Conservation (phyloP, 2,797 vertebrate species). For the Anomalospiza imberbis region DNA sequence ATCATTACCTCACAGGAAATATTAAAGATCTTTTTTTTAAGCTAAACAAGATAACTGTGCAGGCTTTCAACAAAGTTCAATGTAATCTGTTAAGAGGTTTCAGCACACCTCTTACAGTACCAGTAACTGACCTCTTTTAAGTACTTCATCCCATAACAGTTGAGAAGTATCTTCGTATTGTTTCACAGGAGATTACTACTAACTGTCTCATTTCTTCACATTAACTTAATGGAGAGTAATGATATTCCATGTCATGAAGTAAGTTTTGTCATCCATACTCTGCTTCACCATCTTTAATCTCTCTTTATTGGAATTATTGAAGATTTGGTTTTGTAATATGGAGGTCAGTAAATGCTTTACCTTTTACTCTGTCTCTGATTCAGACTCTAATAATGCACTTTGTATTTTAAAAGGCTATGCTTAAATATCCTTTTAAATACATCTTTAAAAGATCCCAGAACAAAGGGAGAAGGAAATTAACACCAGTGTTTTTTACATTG, state of each 20-base stretch:
- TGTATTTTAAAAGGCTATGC: background rate
- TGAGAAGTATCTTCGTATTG: conserved; percentile 43
- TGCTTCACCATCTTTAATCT: background rate
- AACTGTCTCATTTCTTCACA: conserved; percentile 62
- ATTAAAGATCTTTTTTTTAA: conserved; percentile 81
- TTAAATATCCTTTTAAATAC: background rate
- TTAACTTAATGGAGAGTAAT: conserved; percentile 62
- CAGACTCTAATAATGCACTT: background rate
- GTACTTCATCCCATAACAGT: conserved; percentile 68
- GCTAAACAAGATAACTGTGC: conserved; percentile 82
- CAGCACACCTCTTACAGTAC: conserved; percentile 48
- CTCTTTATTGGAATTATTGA: background rate
- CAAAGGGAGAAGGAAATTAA: background rate
- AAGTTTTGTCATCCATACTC: conserved; percentile 9
- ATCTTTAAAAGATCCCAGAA: background rate
- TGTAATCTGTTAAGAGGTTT: conserved; percentile 58
- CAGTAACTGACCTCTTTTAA: conserved; percentile 72
- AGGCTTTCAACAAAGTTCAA: conserved; percentile 71
- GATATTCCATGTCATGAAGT: background rate
- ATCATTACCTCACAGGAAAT: conserved; percentile 70
- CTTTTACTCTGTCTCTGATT: background rate
- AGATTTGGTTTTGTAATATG: background rate
- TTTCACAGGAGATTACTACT: conserved; percentile 19
- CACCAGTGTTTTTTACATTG: background rate
- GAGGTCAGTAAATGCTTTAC: background rate